These are phyloP conservation scores for Smithornis capensis DNA, from an alignment of 2,113 vertebrate genomes.

Conservation along the genomic window DNA sequence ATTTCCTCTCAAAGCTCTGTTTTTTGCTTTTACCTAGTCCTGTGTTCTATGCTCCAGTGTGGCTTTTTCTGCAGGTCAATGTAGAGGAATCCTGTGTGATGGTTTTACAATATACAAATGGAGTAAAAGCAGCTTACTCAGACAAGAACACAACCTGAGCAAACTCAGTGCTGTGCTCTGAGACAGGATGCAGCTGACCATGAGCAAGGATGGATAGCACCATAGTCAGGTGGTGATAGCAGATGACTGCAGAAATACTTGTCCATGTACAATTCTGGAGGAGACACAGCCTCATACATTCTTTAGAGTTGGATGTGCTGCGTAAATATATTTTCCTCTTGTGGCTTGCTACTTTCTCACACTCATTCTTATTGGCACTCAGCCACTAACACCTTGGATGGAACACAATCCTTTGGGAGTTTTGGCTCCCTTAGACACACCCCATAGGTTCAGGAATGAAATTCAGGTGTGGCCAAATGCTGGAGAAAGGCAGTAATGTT, in stretches of 20 bases:
- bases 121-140: background rate
- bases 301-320: background rate
- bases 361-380: background rate
- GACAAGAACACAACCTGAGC: background rate
- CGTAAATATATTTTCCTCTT: background rate
- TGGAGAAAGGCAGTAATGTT: background rate
- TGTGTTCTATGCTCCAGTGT: background rate
- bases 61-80: background rate
- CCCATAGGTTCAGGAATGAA: background rate
- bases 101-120: rapidly evolving
- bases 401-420: rapidly evolving
- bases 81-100: background rate
- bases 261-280: background rate
- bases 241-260: background rate
- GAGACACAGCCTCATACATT: background rate
- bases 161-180: background rate
- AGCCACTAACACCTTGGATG: background rate
- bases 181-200: background rate
- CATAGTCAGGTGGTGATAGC: background rate
- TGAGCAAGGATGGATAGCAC: background rate
- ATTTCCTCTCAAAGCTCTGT: background rate
- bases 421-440: background rate
- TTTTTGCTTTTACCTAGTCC: background rate
- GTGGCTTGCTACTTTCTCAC: background rate
- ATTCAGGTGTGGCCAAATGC: background rate